A percentile compares a stretch with the other conserved stretches of the same genome.
Conservation (phyloP, 1,140 invertebrate species). For the Sarcophaga peregrina region DNA sequence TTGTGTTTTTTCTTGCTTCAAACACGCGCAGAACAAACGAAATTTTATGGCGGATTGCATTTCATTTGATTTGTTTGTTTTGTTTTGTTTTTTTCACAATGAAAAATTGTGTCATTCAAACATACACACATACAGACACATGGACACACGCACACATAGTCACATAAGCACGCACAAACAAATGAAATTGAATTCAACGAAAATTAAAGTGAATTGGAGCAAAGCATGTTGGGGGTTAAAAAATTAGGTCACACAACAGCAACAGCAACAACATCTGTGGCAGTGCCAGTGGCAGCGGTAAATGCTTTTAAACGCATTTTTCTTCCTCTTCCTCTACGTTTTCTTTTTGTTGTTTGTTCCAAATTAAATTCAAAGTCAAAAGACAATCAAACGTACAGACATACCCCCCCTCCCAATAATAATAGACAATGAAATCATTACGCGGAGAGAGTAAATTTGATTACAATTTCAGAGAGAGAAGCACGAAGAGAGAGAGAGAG, state of each 20-base stretch:
- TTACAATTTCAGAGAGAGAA: not conserved
- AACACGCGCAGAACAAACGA: too few species aligned
- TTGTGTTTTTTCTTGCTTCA: too few species aligned
- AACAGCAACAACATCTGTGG: constrained; percentile 24
- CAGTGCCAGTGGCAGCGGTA: not conserved
- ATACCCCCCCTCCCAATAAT: too few species aligned
- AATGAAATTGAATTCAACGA: not conserved
- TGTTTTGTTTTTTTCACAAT: too few species aligned
- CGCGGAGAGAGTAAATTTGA: constrained; percentile 1
- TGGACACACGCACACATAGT: not conserved
- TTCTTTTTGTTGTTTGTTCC: not conserved
- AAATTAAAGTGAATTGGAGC: constrained; percentile 47
- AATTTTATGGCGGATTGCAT: too few species aligned
- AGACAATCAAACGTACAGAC: not conserved
- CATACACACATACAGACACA: not conserved
- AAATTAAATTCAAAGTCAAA: constrained; percentile 8
- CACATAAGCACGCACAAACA: too few species aligned
- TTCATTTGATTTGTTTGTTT: too few species aligned
- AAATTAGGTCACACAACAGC: constrained; percentile 47
- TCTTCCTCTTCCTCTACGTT: too few species aligned
- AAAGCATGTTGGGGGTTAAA: constrained; percentile 45
- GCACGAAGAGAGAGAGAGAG: not conserved
- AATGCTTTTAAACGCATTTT: constrained; percentile 14
- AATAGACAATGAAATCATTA: constrained; percentile 17
- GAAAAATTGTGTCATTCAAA: not conserved